A percentile compares a stretch with the other conserved stretches of the same genome.
Evolutionary conservation across 2,888 invertebrate genomes (phyloP).

Genomic region (Rhamphomyia laevipes): DNA sequence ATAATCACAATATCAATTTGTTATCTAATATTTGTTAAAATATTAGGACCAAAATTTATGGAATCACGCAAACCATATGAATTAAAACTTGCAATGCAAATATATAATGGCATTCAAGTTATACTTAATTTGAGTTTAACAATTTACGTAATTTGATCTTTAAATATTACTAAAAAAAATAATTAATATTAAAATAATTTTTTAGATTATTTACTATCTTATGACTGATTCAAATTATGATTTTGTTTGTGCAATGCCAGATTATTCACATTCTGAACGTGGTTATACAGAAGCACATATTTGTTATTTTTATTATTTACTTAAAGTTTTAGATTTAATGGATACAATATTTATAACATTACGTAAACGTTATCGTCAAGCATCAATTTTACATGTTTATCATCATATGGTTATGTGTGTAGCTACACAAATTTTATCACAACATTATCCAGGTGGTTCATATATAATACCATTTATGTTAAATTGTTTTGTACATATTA

Average conservation of each 20-base stretch:
- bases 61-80: neutral
- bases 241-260: neutral
- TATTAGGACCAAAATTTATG: neutral
- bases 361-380: slow-evolving; percentile 47
- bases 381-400: neutral
- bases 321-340: slow-evolving; percentile 51
- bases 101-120: neutral
- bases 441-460: neutral
- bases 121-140: neutral
- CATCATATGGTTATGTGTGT: neutral
- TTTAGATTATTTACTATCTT: neutral
- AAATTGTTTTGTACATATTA: slow-evolving; percentile 62
- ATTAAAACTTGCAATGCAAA: neutral
- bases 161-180: no score
- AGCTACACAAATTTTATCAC: neutral
- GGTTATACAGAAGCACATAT: neutral
- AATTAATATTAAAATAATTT: neutral
- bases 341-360: slow-evolving; percentile 62
- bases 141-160: neutral
- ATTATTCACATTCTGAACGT: slow-evolving; percentile 1
- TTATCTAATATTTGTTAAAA: neutral
- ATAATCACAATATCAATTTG: neutral
- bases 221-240: neutral
- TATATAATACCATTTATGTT: slow-evolving; percentile 47
- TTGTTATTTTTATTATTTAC: slow-evolving; percentile 45